Evolutionary conservation across 2,888 invertebrate genomes (phyloP).

Genomic region (Cepaea hortensis): DNA sequence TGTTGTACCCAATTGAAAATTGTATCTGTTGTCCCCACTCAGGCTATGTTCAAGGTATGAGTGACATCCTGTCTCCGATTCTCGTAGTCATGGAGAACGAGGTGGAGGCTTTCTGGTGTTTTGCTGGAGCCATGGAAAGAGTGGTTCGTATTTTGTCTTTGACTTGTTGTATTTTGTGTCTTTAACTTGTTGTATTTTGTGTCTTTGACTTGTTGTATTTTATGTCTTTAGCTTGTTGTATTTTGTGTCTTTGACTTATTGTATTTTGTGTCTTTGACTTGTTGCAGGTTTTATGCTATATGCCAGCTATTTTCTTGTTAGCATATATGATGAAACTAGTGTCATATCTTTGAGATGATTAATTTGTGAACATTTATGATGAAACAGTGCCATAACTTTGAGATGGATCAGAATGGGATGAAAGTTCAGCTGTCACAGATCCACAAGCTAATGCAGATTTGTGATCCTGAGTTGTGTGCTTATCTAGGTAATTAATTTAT

Average conservation of each 20-base stretch:
- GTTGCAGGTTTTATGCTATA: too few relatives aligned
- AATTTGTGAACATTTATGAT: background rate
- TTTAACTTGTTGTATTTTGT: too few relatives aligned
- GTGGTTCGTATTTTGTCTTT: constrained; percentile 82
- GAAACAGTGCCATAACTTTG: constrained; percentile 85
- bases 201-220: too few relatives aligned
- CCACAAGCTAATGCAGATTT: constrained; percentile 86
- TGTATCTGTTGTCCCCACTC: constrained; percentile 2
- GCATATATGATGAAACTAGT: background rate
- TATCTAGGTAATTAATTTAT: constrained; percentile 81
- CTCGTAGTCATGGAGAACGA: constrained; percentile 92
- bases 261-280: too few relatives aligned
- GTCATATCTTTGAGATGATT: background rate
- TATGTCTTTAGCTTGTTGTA: too few relatives aligned
- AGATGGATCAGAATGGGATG: constrained; percentile 97
- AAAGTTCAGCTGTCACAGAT: constrained; percentile 92
- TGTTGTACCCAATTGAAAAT: too few relatives aligned
- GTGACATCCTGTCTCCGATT: constrained; percentile 94
- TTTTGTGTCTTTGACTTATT: too few relatives aligned
- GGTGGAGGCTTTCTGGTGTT: constrained; percentile 98
- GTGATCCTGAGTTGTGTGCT: constrained; percentile 88
- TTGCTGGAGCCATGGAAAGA: constrained; percentile 97
- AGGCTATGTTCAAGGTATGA: constrained; percentile 93
- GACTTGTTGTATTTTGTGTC: too few relatives aligned
- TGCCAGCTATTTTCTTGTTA: too few relatives aligned